phyloP scores from a whole-genome alignment of 2,113 vertebrate genomes.

The Strigops habroptila region DNA sequence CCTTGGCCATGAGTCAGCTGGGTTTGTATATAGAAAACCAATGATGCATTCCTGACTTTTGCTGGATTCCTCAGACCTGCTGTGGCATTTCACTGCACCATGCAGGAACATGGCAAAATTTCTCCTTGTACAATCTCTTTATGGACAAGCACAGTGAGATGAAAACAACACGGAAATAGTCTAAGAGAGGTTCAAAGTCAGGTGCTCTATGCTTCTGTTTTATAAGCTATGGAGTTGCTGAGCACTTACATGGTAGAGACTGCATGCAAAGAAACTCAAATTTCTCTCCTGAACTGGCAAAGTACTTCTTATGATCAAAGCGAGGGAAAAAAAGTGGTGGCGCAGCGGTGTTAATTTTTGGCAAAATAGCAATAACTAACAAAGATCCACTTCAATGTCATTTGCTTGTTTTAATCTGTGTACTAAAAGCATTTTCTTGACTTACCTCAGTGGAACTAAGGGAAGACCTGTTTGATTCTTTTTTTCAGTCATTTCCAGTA shows the following conservation, averaged over 20 bases:
- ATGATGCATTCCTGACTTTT: fast-evolving
- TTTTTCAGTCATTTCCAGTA: not conserved
- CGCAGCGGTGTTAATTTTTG: not conserved
- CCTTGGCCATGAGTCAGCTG: not conserved
- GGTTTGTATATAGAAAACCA: not conserved
- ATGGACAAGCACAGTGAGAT: not conserved
- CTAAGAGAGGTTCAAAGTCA: not conserved
- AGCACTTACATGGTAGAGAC: not conserved
- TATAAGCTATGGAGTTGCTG: not conserved
- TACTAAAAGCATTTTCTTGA: not conserved
- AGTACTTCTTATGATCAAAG: not conserved
- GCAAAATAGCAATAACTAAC: not conserved
- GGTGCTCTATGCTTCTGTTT: not conserved
- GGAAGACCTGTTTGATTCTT: not conserved
- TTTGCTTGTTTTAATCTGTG: not conserved
- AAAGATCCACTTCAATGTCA: not conserved
- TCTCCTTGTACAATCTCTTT: not conserved
- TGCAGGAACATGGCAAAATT: not conserved
- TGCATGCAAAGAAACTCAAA: not conserved
- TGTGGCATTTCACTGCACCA: not conserved
- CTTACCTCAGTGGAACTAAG: not conserved
- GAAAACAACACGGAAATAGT: not conserved
- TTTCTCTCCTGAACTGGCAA: not conserved
- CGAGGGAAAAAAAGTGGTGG: not conserved
- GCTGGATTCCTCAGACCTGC: not conserved